phyloP scores from a whole-genome alignment of 1,140 invertebrate species.

The Agrypnia vestita region DNA sequence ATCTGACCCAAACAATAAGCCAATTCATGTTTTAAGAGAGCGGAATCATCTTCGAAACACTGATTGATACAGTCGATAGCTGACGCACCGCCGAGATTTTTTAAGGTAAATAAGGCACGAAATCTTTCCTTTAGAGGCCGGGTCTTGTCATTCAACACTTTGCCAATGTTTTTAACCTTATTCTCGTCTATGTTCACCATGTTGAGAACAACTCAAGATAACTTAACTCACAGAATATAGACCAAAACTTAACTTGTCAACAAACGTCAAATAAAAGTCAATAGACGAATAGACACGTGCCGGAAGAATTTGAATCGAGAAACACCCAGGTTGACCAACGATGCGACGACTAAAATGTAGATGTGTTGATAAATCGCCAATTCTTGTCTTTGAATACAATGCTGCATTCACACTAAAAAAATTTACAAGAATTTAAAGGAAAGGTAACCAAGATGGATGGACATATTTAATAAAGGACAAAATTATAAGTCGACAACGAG shows the following conservation, averaged over 20 bases:
- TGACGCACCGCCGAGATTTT: slow-evolving; percentile 87
- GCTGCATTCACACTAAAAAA: neutral
- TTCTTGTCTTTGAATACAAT: neutral
- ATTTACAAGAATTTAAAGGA: neutral
- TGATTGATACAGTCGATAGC: slow-evolving; percentile 88
- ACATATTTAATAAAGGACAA: too few species aligned
- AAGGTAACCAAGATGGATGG: neutral
- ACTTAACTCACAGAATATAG: too few species aligned
- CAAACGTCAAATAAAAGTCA: slow-evolving; percentile 24
- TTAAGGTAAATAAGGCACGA: slow-evolving; percentile 95
- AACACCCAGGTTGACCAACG: neutral
- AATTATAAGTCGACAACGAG: too few species aligned
- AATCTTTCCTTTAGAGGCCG: slow-evolving; percentile 95
- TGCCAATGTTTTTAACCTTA: slow-evolving; percentile 80
- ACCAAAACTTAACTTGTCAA: too few species aligned
- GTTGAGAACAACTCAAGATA: too few species aligned
- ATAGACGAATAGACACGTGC: neutral
- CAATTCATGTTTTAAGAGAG: slow-evolving; percentile 98
- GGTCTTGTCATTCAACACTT: slow-evolving; percentile 82
- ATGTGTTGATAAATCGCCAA: too few species aligned
- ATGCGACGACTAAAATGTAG: neutral
- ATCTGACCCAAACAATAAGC: slow-evolving; percentile 99
- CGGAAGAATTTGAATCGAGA: neutral
- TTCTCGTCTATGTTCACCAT: slow-evolving; percentile 65
- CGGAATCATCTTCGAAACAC: slow-evolving; percentile 89